These are phyloP conservation scores for Siniperca obscura DNA, from an alignment of 2,797 vertebrate species.

Conservation along the genomic window DNA sequence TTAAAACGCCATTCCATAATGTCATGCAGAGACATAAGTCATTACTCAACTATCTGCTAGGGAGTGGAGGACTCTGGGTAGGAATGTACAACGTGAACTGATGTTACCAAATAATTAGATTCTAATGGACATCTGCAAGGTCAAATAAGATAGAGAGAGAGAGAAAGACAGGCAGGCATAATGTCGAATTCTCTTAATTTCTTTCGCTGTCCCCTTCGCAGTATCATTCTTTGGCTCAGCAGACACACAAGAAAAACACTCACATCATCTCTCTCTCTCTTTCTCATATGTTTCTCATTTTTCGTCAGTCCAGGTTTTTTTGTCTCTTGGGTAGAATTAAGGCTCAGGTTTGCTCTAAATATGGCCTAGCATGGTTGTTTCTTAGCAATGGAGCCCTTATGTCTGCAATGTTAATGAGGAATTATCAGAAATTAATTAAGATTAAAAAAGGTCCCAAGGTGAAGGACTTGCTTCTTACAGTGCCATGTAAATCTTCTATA, in stretches of 20 bases:
- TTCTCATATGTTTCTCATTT: slow-evolving; percentile 8
- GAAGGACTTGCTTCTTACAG: slow-evolving; percentile 80
- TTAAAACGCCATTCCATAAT: slow-evolving; percentile 67
- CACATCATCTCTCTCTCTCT: neutral
- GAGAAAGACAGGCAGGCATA: neutral
- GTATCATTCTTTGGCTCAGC: slow-evolving; percentile 2
- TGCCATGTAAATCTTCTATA: slow-evolving; percentile 82
- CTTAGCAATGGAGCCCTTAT: slow-evolving; percentile 64
- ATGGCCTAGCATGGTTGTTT: slow-evolving; percentile 50
- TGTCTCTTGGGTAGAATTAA: slow-evolving; percentile 35
- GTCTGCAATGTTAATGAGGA: slow-evolving; percentile 80
- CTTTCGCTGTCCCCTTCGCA: slow-evolving; percentile 11
- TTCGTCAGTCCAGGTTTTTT: neutral
- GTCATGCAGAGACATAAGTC: slow-evolving; percentile 64
- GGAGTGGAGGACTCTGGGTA: slow-evolving; percentile 24
- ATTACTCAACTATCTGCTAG: slow-evolving; percentile 63
- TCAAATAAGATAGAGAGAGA: slow-evolving; percentile 26
- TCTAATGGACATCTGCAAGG: slow-evolving; percentile 48
- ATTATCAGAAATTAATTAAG: slow-evolving; percentile 86
- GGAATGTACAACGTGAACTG: neutral
- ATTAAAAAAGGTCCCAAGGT: slow-evolving; percentile 83
- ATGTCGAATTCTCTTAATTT: slow-evolving; percentile 6
- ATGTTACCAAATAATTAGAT: slow-evolving; percentile 27
- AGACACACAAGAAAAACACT: neutral
- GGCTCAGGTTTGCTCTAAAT: slow-evolving; percentile 37